Conservation (phyloP, 2,888 invertebrate species). For the Agrotis puta region DNA sequence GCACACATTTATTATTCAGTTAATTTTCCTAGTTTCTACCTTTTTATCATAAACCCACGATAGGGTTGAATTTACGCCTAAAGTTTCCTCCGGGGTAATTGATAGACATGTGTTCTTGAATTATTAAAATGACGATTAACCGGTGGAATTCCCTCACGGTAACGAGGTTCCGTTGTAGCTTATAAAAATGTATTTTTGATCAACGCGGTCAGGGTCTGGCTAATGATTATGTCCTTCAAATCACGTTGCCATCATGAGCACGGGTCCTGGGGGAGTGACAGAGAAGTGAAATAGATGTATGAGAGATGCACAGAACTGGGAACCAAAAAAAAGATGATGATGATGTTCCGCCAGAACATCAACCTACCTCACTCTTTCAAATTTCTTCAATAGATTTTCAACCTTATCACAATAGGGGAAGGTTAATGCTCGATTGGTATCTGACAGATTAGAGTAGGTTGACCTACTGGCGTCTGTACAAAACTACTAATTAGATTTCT, state of each 20-base stretch:
- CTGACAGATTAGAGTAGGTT: too few species aligned
- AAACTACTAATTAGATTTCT: background rate
- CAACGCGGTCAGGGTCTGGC: background rate
- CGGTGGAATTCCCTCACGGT: slow-evolving; percentile 42
- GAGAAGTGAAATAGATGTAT: background rate
- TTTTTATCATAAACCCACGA: slow-evolving; percentile 65
- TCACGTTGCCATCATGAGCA: slow-evolving; percentile 8
- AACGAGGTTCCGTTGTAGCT: slow-evolving; percentile 49
- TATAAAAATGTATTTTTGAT: slow-evolving; percentile 45
- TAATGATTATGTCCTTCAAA: slow-evolving; percentile 34
- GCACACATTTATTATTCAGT: slow-evolving; percentile 66
- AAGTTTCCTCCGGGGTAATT: slow-evolving; percentile 61
- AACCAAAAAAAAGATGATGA: too few species aligned
- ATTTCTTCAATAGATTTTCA: too few species aligned
- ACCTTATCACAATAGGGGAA: too few species aligned
- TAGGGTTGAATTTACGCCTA: slow-evolving; percentile 62
- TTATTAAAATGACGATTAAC: slow-evolving; percentile 63
- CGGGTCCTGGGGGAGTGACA: background rate
- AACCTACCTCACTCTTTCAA: too few species aligned
- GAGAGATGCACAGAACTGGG: too few species aligned
- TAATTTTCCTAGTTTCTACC: slow-evolving; percentile 66
- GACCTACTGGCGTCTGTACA: too few species aligned
- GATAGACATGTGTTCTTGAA: slow-evolving; percentile 63
- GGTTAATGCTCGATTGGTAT: too few species aligned
- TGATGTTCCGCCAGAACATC: too few species aligned